Evolutionary conservation across 2,888 invertebrate genomes (phyloP).

Genomic region (Carterocephalus palaemon): DNA sequence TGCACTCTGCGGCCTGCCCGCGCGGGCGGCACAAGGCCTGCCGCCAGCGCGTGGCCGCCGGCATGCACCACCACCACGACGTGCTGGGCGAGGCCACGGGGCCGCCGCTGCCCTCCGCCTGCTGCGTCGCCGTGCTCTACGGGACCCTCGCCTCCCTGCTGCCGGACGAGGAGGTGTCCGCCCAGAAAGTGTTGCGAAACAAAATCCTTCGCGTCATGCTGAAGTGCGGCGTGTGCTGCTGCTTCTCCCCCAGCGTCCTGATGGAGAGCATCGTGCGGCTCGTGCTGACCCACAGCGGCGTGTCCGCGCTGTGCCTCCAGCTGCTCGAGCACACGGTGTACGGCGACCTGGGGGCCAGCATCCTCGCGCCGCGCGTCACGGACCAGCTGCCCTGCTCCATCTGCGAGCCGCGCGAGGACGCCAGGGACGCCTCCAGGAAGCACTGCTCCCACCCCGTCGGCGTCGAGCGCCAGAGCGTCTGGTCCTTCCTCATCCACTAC

Average conservation of each 20-base stretch:
- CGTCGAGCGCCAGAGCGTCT: conserved; percentile 60
- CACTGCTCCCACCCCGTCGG: conserved; percentile 52
- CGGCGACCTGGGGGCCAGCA: conserved; percentile 77
- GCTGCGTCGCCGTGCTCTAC: conserved; percentile 79
- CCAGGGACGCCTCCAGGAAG: conserved; percentile 44
- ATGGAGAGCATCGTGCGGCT: conserved; percentile 72
- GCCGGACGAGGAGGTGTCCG: conserved; percentile 62
- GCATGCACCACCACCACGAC: conserved; percentile 80
- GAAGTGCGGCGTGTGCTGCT: conserved; percentile 81
- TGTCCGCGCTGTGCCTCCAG: conserved; percentile 65
- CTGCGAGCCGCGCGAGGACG: conserved; percentile 59
- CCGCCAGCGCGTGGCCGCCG: conserved; percentile 57
- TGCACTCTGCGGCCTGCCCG: conserved; percentile 75
- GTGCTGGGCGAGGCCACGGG: conserved; percentile 72
- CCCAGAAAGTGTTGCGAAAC: conserved; percentile 56
- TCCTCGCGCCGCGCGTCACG: conserved; percentile 49
- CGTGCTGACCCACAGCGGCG: conserved; percentile 58
- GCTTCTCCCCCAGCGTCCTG: conserved; percentile 76
- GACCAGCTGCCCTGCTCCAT: conserved; percentile 68
- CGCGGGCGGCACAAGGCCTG: conserved; percentile 75
- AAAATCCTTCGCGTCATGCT: conserved; percentile 77
- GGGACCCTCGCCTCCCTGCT: conserved; percentile 71
- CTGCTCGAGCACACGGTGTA: conserved; percentile 80
- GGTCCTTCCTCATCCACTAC: conserved; percentile 80
- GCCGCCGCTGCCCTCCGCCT: conserved; percentile 63